Conservation (phyloP, 2,888 invertebrate genomes). For the Scaptomyza cyrtandrae region DNA sequence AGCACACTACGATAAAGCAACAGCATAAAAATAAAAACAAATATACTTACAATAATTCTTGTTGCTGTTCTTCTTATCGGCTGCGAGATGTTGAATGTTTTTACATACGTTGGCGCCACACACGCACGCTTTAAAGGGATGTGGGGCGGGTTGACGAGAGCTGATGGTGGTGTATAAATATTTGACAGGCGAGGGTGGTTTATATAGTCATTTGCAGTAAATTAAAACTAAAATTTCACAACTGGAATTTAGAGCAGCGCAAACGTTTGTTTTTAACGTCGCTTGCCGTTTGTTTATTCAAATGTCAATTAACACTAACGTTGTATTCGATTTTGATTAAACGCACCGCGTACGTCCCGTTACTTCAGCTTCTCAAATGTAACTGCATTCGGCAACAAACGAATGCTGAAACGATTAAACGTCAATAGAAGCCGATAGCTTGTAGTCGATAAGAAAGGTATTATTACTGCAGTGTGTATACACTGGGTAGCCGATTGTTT, state of each 20-base stretch:
- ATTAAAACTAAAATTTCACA: constrained; percentile 13
- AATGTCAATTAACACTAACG: constrained; percentile 35
- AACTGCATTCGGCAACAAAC: constrained; percentile 39
- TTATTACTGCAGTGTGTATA: constrained; percentile 1
- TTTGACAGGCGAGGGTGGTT: constrained; percentile 51
- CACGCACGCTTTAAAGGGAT: constrained; percentile 21
- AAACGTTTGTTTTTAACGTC: constrained; percentile 13
- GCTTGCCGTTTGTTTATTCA: constrained; percentile 48
- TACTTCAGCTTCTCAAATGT: constrained; percentile 31
- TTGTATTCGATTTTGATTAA: constrained; percentile 12
- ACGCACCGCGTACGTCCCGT: constrained; percentile 4
- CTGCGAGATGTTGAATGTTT: constrained; percentile 38
- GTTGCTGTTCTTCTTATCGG: constrained; percentile 47
- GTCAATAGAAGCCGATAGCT: constrained; percentile 5
- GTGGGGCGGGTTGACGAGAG: not conserved
- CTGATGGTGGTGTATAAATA: constrained; percentile 58
- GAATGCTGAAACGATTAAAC: constrained; percentile 11
- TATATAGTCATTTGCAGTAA: constrained; percentile 5
- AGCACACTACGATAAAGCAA: constrained; percentile 36
- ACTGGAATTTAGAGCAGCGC: constrained; percentile 33
- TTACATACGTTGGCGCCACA: constrained; percentile 73
- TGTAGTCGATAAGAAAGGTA: constrained; percentile 7
- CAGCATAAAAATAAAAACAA: constrained; percentile 50
- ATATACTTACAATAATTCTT: constrained; percentile 61
- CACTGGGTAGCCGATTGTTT: constrained; percentile 13